Percentiles rank a stretch among this genome's conserved stretches.
phyloP scores from a whole-genome alignment of 1,140 invertebrate genomes.

The Amphibalanus amphitrite region DNA sequence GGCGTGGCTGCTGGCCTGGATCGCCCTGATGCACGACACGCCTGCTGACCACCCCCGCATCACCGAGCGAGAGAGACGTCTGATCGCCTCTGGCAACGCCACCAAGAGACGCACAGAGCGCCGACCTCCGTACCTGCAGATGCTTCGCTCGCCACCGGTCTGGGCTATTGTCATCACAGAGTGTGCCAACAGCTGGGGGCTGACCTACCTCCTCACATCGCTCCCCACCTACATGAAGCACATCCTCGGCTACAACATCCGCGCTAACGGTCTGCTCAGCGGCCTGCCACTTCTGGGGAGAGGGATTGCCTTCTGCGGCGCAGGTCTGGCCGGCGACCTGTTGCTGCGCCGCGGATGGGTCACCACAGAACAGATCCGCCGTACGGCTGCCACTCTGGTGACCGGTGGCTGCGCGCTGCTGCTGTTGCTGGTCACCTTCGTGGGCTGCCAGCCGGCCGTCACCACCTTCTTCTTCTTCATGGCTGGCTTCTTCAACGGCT shows the following conservation, averaged over 20 bases:
- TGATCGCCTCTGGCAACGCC: neutral
- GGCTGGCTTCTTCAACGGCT: neutral
- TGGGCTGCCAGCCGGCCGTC: neutral
- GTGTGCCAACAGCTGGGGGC: conserved; percentile 1
- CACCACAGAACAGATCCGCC: neutral
- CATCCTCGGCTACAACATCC: neutral
- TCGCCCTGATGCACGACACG: conserved; percentile 38
- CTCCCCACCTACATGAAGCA: conserved; percentile 3
- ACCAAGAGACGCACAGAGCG: neutral
- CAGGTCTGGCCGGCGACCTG: neutral
- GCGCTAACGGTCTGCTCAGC: neutral
- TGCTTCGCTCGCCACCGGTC: neutral
- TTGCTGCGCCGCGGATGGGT: neutral
- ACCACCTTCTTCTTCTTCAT: neutral
- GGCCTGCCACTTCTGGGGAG: neutral
- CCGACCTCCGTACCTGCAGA: neutral
- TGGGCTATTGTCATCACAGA: neutral
- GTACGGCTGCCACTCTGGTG: neutral
- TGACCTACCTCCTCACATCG: neutral
- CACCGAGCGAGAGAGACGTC: conserved; percentile 9
- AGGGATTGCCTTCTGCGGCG: neutral
- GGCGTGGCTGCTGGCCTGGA: conserved; percentile 44
- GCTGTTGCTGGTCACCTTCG: neutral
- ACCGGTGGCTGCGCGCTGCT: neutral
- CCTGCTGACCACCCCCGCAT: conserved; percentile 13